phyloP scores from a whole-genome alignment of 1,140 invertebrate genomes.

The Pseudachorutes palmiensis region DNA sequence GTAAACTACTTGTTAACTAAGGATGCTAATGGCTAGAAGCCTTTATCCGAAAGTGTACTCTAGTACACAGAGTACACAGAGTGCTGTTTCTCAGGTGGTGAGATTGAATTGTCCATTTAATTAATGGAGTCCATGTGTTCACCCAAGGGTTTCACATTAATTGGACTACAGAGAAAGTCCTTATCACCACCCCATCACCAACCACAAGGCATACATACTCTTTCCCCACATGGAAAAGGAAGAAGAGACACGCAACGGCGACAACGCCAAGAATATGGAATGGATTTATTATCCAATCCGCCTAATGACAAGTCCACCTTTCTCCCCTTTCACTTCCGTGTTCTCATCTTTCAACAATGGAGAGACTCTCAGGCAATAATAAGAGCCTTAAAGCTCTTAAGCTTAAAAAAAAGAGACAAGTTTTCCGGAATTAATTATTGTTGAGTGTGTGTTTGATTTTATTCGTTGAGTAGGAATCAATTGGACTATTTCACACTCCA shows the following conservation, averaged over 20 bases:
- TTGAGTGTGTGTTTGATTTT: not conserved
- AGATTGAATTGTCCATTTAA: slow-evolving; percentile 19
- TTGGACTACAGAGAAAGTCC: not conserved
- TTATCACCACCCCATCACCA: not conserved
- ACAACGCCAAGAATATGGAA: not conserved
- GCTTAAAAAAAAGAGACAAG: not conserved
- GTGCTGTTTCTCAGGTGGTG: not conserved
- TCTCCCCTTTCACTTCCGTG: not conserved
- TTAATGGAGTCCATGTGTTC: slow-evolving; percentile 15
- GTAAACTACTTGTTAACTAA: no score
- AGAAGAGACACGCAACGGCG: not conserved
- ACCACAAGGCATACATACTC: no score
- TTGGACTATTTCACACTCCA: not conserved
- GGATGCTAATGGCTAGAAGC: no score
- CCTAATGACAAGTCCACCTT: not conserved
- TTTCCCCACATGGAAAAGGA: not conserved
- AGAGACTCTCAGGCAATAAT: no score
- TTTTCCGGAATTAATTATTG: not conserved
- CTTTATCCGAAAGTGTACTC: no score
- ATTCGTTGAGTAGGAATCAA: not conserved
- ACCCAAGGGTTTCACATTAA: not conserved
- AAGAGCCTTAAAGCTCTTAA: no score
- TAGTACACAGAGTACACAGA: no score
- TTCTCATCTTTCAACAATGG: no score
- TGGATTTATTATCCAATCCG: not conserved